phyloP scores from a whole-genome alignment of 2,797 vertebrate species.

The Artibeus jamaicensis region DNA sequence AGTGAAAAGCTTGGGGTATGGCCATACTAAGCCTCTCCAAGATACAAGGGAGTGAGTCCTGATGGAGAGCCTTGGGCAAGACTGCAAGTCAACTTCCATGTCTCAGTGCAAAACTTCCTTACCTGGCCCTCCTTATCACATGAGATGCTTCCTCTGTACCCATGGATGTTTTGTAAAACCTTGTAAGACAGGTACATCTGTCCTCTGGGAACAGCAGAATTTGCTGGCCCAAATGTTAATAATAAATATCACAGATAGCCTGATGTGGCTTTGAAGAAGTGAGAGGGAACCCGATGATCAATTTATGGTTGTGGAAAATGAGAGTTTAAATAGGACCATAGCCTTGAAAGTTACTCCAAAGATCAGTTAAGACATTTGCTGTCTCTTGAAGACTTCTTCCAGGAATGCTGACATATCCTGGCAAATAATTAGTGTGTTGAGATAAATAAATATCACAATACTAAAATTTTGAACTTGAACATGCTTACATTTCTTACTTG shows the following conservation, averaged over 20 bases:
- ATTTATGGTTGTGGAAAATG: not conserved
- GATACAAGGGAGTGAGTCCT: not conserved
- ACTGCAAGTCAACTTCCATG: not conserved
- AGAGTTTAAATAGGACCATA: not conserved
- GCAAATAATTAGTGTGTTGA: not conserved
- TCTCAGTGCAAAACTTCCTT: not conserved
- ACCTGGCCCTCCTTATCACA: not conserved
- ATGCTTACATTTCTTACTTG: not conserved
- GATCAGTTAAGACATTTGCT: not conserved
- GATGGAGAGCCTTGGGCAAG: fast-evolving
- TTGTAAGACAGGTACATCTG: not conserved
- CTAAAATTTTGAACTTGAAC: not conserved
- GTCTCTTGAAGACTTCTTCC: not conserved
- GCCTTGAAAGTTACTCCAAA: not conserved
- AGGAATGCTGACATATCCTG: not conserved
- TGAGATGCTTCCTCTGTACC: not conserved
- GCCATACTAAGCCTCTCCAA: not conserved
- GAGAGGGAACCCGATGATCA: not conserved
- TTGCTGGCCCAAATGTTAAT: not conserved
- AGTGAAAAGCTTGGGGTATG: not conserved
- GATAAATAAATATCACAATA: not conserved
- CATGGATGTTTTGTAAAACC: not conserved
- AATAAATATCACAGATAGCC: not conserved
- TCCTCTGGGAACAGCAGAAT: not conserved
- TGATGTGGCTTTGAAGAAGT: not conserved